Evolutionary conservation across 2,797 vertebrate species (phyloP).

Genomic region (Limosa lapponica): DNA sequence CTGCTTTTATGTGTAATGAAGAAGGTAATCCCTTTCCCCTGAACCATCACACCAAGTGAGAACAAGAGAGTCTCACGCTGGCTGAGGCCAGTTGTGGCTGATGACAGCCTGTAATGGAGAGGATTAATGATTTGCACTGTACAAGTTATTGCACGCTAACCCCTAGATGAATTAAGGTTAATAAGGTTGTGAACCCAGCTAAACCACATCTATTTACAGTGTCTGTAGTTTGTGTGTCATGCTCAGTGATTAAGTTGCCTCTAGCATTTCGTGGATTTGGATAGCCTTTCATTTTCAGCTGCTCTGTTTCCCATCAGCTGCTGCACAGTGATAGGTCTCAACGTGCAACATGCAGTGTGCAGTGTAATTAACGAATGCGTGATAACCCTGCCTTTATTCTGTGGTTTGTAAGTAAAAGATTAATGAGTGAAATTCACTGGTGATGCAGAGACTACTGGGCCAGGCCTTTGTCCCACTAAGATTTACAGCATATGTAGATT

Average conservation of each 20-base stretch:
- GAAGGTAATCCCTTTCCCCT: neutral
- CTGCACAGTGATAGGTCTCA: neutral
- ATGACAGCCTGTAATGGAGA: neutral
- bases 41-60: neutral
- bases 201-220: conserved; percentile 22
- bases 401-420: conserved; percentile 12
- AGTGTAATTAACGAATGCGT: neutral
- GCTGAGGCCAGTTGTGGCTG: neutral
- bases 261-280: conserved; percentile 27
- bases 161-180: conserved; percentile 31
- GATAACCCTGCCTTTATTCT: conserved; percentile 16
- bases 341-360: neutral
- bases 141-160: conserved; percentile 19
- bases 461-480: neutral
- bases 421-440: conserved; percentile 3
- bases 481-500: neutral
- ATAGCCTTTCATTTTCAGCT: conserved; percentile 44
- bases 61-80: neutral
- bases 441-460: neutral
- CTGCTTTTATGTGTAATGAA: neutral
- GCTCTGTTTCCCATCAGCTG: conserved; percentile 52
- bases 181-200: conserved; percentile 31
- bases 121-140: neutral
- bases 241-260: conserved; percentile 24
- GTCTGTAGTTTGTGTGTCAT: conserved; percentile 15